Base-by-base conservation (phyloP, 2,797 vertebrate species). In the Leuciscus waleckii region DNA sequence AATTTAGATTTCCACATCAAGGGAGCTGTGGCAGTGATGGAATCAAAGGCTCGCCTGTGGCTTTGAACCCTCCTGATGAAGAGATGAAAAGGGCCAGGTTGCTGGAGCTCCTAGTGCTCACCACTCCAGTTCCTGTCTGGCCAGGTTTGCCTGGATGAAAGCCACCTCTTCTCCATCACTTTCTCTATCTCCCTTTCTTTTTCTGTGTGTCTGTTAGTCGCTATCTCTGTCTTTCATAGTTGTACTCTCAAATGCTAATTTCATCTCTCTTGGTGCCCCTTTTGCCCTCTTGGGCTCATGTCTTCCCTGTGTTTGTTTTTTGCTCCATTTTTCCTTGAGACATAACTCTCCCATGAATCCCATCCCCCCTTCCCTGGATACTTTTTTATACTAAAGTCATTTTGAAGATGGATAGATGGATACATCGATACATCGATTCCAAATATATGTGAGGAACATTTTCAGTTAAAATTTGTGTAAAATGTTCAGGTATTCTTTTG, bases 21-120 rank as follows among this genome's bases (percentile, higher is more conserved):
- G 91, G 91, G 80, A 88, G 88, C 90, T 87, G 77, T 90, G 84
- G 85, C 88, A 90, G 89, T 90, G 91, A 91, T 91, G 90, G 91
- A 93, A 95, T 95, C 93, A 94, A 93, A 94, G 93, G 82, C 88
- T 89, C 81, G 90, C 88, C 84, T 89, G 90, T 75, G 87, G 89
- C 93, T 94, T 95, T 95, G 94, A 95, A 94, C 90, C 92, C 87
- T 87, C 56, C 85, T 92, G 93, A 92, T 92, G 92, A 89, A 89
- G 92, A 94, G 94, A 95, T 95, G 93, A 95, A 94, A 95, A 92
- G 90, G 90, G 54, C 77, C 81, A 90, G 88, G 90, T 90, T 87
- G 80, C 85, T 75, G 81, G 68, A 74, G 88, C 87, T 82, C 88
- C 87, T 86, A 85, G 76, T 75, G 68, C 90, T 90, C 87, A 82